Conservation (phyloP, 2,797 vertebrate species). For the Gymnoscopelus microlampas region DNA sequence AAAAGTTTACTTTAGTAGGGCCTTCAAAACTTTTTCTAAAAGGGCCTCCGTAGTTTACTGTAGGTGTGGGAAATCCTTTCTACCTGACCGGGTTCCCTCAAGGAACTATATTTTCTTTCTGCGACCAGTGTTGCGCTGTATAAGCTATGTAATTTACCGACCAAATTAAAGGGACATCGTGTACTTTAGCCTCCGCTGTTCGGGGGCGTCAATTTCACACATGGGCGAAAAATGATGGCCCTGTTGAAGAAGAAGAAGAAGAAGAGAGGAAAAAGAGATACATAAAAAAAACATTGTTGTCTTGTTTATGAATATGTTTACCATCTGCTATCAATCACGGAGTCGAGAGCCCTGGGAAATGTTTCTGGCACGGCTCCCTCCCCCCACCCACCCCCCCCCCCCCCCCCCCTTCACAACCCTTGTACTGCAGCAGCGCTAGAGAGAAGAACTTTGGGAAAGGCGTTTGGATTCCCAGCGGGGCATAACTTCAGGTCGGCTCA, state of each 20-base stretch:
- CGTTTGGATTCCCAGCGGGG: constrained; percentile 81
- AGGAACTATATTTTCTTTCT: too few relatives aligned
- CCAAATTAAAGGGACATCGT: too few relatives aligned
- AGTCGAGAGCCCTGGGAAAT: constrained; percentile 84
- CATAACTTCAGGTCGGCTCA: constrained; percentile 87
- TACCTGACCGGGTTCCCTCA: too few relatives aligned
- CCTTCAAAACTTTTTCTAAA: neutral
- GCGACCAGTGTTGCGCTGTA: too few relatives aligned
- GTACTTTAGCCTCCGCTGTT: neutral
- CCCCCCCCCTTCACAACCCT: constrained; percentile 52
- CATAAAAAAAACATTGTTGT: constrained; percentile 59
- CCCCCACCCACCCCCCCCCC: constrained; percentile 81
- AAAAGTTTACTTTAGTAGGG: neutral
- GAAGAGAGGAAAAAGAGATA: neutral
- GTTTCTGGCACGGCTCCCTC: constrained; percentile 85
- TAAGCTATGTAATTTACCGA: too few relatives aligned
- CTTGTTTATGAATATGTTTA: constrained; percentile 89
- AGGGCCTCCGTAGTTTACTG: neutral
- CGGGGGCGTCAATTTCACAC: constrained; percentile 5
- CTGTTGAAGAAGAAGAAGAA: too few relatives aligned
- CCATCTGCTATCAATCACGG: constrained; percentile 89
- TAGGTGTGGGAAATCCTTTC: neutral
- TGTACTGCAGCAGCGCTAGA: constrained; percentile 76
- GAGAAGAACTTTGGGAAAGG: constrained; percentile 83
- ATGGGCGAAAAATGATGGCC: constrained; percentile 8